Base-by-base conservation (phyloP, 2,888 invertebrate species). In the Catonia carolina region DNA sequence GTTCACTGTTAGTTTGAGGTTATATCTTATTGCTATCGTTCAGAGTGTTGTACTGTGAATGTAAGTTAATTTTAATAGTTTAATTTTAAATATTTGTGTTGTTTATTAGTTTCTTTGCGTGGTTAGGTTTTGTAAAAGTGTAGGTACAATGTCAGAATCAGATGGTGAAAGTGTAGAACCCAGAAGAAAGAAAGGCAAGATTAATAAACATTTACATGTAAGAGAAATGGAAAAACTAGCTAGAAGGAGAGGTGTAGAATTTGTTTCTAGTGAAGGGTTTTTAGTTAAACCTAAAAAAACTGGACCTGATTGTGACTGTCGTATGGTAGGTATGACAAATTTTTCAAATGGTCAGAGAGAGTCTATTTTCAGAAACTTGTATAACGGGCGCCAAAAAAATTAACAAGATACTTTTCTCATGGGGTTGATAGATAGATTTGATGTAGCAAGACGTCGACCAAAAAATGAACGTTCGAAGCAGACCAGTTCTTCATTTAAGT, bases 261-360 rank as follows among this genome's bases (percentile, higher is more conserved):
- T 50, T 33, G 33, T 31, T n/a, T 17, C 14, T 15, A 10, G 12
- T 1, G 10, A 10, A 31, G 50, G 50, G 7, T 14, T 14, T 2
- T n/a, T 50, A 31, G 50, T 50, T 15, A 14, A 50, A 50, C 33
- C 31, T 3, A 50, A 50, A 50, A 31, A 27, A n/a, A 50, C 50
- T 50, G 50, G 50, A 7, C 2, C 50, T 33, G 50, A 50, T 22
- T 50, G 31, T 31, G 50, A 15, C 2, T 36, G 36, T 15, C 2
- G 2, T 2, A 36, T n/a, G 22, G 35, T 50, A 37, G 4, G 37
- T 37, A 8, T 3, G 37, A 37, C 37, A 15, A 5, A 3, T 37
- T 37, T 37, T 8, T 37, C 37, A 37, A 37, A 3, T 37, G 8
- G 31, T 27, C 14, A 49, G 14, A 49, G 31, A 49, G 31, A 22